These are phyloP conservation scores for Acleris cristana DNA, from an alignment of 2,888 invertebrate genomes.

Conservation along the genomic window DNA sequence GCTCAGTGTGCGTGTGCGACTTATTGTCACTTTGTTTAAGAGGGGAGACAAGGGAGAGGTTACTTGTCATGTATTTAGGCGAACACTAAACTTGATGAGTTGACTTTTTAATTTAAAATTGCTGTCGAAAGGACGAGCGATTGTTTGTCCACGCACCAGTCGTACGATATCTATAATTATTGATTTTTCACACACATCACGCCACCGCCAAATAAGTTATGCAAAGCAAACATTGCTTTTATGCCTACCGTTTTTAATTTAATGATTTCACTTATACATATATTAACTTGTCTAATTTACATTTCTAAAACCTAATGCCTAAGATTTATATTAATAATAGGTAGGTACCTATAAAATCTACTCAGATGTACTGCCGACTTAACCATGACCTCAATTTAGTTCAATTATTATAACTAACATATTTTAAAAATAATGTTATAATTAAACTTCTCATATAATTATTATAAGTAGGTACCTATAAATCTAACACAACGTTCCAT, in stretches of 20 bases:
- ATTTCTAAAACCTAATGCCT: too few relatives aligned
- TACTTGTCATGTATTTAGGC: slow-evolving; percentile 83
- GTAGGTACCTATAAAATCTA: too few relatives aligned
- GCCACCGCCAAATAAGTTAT: slow-evolving; percentile 44
- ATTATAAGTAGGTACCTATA: too few relatives aligned
- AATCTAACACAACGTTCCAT: too few relatives aligned
- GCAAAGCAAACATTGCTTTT: slow-evolving; percentile 21
- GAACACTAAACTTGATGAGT: slow-evolving; percentile 78
- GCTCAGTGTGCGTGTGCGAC: slow-evolving; percentile 69
- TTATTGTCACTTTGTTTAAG: slow-evolving; percentile 81
- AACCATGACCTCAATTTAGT: too few relatives aligned
- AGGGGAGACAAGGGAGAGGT: slow-evolving; percentile 77
- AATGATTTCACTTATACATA: slow-evolving; percentile 5
- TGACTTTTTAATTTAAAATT: slow-evolving; percentile 73
- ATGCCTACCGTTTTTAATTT: slow-evolving; percentile 1
- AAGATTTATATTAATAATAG: too few relatives aligned
- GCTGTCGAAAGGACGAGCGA: slow-evolving; percentile 47
- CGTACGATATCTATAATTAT: slow-evolving; percentile 57
- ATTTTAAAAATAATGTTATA: too few relatives aligned
- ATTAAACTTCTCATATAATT: too few relatives aligned
- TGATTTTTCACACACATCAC: slow-evolving; percentile 72
- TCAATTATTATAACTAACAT: too few relatives aligned
- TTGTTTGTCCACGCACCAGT: slow-evolving; percentile 63
- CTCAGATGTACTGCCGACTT: too few relatives aligned
- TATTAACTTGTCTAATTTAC: neutral